These are phyloP conservation scores for Callithrix jacchus DNA, from an alignment of 2,113 vertebrate genomes.

Conservation along the genomic window DNA sequence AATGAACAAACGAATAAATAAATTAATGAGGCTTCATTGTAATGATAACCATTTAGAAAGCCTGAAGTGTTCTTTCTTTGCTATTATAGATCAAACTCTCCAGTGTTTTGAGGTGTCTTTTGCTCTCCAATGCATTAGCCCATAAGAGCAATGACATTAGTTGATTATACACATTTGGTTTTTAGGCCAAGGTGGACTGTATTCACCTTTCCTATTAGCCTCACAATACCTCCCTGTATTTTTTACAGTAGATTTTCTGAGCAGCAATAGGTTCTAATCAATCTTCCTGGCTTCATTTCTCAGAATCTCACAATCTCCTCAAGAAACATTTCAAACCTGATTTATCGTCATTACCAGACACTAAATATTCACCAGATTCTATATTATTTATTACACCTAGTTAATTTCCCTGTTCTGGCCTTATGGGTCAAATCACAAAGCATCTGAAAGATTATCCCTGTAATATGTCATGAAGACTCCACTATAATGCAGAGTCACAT, in stretches of 20 bases:
- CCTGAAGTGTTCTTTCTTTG: not conserved
- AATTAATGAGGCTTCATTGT: not conserved
- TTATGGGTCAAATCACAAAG: conserved; percentile 68
- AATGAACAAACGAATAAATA: not conserved
- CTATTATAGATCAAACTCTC: not conserved
- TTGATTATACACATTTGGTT: conserved; percentile 44
- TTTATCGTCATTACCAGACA: conserved; percentile 78
- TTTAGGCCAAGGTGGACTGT: conserved; percentile 35
- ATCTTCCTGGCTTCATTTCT: conserved; percentile 77
- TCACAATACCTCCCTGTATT: conserved; percentile 39
- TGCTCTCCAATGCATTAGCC: not conserved
- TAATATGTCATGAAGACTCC: conserved; percentile 51
- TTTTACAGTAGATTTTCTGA: conserved; percentile 64
- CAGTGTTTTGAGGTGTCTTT: not conserved
- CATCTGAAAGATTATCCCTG: conserved; percentile 59
- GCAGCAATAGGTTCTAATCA: conserved; percentile 73
- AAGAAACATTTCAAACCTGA: conserved; percentile 76
- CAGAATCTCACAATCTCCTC: conserved; percentile 74
- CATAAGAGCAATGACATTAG: conserved; percentile 36
- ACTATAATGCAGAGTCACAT: conserved; percentile 42
- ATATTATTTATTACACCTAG: conserved; percentile 79
- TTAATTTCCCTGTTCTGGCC: conserved; percentile 75
- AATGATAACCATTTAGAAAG: not conserved
- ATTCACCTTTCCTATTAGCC: conserved; percentile 58
- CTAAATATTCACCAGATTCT: conserved; percentile 79